These are phyloP conservation scores for Bujurquina vittata DNA, from an alignment of 2,113 vertebrate species.

Conservation along the genomic window DNA sequence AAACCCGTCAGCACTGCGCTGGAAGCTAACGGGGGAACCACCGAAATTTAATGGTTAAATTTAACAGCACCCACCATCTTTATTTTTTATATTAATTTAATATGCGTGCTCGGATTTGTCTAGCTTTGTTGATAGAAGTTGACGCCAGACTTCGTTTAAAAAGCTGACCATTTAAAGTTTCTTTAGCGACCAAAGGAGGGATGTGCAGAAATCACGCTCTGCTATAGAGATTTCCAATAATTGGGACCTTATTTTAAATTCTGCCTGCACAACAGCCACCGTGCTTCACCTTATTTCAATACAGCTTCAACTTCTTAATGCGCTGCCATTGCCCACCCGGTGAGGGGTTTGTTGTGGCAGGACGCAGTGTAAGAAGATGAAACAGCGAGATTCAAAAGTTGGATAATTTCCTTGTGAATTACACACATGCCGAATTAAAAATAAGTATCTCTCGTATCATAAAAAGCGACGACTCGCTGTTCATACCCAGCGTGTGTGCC, in stretches of 20 bases:
- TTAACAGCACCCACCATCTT: not conserved
- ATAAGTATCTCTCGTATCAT: fast-evolving
- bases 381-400: not conserved
- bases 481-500: fast-evolving
- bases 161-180: not conserved
- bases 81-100: not conserved
- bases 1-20: not conserved
- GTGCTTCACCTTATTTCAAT: not conserved
- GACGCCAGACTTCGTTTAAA: slow-evolving; percentile 19
- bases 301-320: not conserved
- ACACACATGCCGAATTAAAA: not conserved
- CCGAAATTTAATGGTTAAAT: not conserved
- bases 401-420: not conserved
- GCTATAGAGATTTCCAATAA: not conserved
- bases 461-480: slow-evolving; percentile 7
- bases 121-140: slow-evolving; percentile 29
- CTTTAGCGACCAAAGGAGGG: not conserved
- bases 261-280: not conserved
- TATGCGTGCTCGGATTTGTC: not conserved
- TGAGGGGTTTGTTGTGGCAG: not conserved
- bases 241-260: not conserved
- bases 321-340: not conserved
- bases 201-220: not conserved
- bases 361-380: not conserved
- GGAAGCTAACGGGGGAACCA: not conserved